Conservation (phyloP, 2,888 invertebrate species). For the Rotaria magnacalcarata region DNA sequence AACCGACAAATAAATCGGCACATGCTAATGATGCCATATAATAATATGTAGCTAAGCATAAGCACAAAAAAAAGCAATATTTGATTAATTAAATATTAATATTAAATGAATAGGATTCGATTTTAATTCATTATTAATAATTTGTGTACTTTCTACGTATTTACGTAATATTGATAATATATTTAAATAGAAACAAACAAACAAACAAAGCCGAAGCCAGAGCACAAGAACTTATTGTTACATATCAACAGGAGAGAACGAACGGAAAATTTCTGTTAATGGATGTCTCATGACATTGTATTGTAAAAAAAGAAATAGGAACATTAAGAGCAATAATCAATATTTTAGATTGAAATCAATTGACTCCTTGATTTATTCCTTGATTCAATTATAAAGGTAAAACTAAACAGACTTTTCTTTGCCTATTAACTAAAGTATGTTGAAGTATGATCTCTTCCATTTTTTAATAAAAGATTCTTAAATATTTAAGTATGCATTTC, state of each 20-base stretch:
- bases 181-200: too few species aligned
- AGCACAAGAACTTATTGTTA: neutral
- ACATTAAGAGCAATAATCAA: neutral
- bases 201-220: too few species aligned
- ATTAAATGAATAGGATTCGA: too few species aligned
- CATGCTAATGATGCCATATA: slow-evolving; percentile 44
- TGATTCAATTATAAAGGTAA: neutral
- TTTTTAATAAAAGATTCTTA: too few species aligned
- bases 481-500: too few species aligned
- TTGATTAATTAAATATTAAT: too few species aligned
- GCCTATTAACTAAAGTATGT: neutral
- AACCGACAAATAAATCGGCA: slow-evolving; percentile 43
- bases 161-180: too few species aligned
- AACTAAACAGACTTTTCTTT: neutral
- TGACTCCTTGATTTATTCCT: neutral
- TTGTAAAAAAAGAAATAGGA: neutral
- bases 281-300: neutral
- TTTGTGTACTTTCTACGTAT: too few species aligned
- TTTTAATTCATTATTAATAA: too few species aligned
- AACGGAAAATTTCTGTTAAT: neutral
- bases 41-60: slow-evolving; percentile 41
- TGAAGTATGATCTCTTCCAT: too few species aligned
- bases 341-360: too few species aligned
- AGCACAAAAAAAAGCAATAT: too few species aligned
- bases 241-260: neutral